Conservation (phyloP, 2,888 invertebrate genomes). For the Dryadula phaetusa region DNA sequence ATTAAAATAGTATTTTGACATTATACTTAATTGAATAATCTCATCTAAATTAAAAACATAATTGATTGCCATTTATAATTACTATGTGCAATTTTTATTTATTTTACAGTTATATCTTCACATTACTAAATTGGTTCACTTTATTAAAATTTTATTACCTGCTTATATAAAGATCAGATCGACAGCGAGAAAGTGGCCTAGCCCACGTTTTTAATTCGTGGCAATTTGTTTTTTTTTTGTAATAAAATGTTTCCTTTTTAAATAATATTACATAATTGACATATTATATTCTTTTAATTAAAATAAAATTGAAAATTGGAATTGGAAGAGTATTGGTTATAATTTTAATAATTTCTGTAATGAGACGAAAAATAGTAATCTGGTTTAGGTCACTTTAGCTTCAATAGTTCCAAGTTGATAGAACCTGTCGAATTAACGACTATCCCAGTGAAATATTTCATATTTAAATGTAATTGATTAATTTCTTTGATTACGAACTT, state of each 20-base stretch:
- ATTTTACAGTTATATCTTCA: constrained; percentile 19
- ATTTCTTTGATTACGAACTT: constrained; percentile 16
- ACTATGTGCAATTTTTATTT: constrained; percentile 10
- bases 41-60: constrained; percentile 20
- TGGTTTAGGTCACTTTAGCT: constrained; percentile 8
- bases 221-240: neutral
- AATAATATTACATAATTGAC: neutral
- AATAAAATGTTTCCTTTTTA: neutral
- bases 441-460: neutral
- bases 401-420: neutral
- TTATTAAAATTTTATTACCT: constrained; percentile 16
- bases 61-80: constrained; percentile 24
- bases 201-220: constrained; percentile 1
- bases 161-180: constrained; percentile 9
- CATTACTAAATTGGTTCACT: constrained; percentile 18
- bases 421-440: constrained; percentile 15
- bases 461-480: constrained; percentile 19
- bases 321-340: neutral
- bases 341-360: neutral
- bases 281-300: neutral
- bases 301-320: no score
- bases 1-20: constrained; percentile 16
- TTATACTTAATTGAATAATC: constrained; percentile 21
- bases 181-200: constrained; percentile 1
- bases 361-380: neutral